Evolutionary conservation across 1,140 invertebrate genomes (phyloP), one percentile per base, ranked within the genome.

Genomic region (Dreissena rostriformis): DNA sequence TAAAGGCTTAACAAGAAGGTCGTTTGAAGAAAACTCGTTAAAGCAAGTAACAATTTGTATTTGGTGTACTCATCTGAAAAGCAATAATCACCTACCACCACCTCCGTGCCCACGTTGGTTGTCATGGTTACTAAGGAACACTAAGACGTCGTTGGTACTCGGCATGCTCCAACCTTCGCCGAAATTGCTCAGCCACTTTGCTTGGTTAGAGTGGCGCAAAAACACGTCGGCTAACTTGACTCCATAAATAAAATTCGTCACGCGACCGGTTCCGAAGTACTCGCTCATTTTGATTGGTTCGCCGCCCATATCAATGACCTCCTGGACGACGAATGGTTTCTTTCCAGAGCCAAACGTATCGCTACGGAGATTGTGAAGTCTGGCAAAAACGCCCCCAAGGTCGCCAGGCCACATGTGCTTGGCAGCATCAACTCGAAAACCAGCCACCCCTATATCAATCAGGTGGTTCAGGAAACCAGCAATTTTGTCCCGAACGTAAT

Each of bases 161-260:
- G 94, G 88, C 87, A 93, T 92, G 5, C 90, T 89, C 90, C 94
- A 92, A 0, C 73, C 84, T n/a, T 77, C 72, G n/a, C 91, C 91
- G 78, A 90, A 93, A 75, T 88, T 93, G 17, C 78, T 52, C 81
- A 94, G 86, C 71, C 87, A 90, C 66, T 90, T 91, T 65, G 91
- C 88, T 52, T 88, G 86, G 72, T 91, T 89, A 22, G 74, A 78
- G 61, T 84, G 66, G 14, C 63, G 82, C 51, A 72, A 79, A 65
- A 92, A 90, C 17, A 92, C 90, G 39, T 90, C 68, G 8, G 92
- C 90, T 6, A 95, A 86, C 63, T 92, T 90, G 28, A 89, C 83
- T n/a, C 96, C 96, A 87, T 95, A 96, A 84, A 94, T 95, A 92
- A 97, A 97, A 90, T 97, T 97, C 0, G 96, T 97, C 10, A 97